These are phyloP conservation scores for Proisotoma minuta DNA, from an alignment of 2,888 invertebrate genomes.

Conservation along the genomic window DNA sequence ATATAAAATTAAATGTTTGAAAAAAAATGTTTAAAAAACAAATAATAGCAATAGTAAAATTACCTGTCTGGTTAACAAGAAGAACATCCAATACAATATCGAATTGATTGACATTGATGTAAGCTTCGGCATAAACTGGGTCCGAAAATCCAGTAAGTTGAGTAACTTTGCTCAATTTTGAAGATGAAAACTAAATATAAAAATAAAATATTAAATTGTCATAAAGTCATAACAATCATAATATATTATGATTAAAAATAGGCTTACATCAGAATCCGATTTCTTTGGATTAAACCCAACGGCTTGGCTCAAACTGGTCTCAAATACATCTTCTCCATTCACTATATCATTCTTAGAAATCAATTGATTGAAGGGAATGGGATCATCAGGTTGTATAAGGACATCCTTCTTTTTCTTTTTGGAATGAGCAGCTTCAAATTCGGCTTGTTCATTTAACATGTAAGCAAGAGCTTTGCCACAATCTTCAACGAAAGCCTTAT, in stretches of 20 bases:
- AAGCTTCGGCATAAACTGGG: constrained; percentile 99
- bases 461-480: constrained; percentile 73
- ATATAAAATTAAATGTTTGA: neutral
- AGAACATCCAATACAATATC: constrained; percentile 97
- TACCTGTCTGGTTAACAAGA: constrained; percentile 93
- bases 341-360: constrained; percentile 62
- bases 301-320: constrained; percentile 84
- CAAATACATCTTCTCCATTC: constrained; percentile 77
- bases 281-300: constrained; percentile 61
- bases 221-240: constrained; percentile 15
- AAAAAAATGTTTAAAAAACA: neutral
- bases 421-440: constrained; percentile 60
- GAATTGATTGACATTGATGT: constrained; percentile 97
- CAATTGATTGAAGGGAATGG: constrained; percentile 75
- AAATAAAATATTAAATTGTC: neutral
- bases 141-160: constrained; percentile 98
- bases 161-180: constrained; percentile 68
- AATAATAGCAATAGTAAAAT: constrained; percentile 40
- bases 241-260: too few relatives aligned
- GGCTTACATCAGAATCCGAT: constrained; percentile 51
- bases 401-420: constrained; percentile 65
- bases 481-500: constrained; percentile 66
- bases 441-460: constrained; percentile 75
- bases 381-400: constrained; percentile 77
- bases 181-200: constrained; percentile 51